A percentile compares a stretch with the other conserved stretches of the same genome.
These are phyloP conservation scores for Sus scrofa DNA, from an alignment of 2,113 vertebrate genomes.

Conservation along the genomic window T2T-Sscrofa CM000817.6:152521501-152522000, in stretches of 20 bases:
- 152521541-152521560: background rate
- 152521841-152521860: background rate
- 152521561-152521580: background rate
- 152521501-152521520: background rate
- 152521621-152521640: constrained; percentile 24
- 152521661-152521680: background rate
- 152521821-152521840: background rate
- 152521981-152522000: background rate
- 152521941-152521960: background rate
- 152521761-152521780: background rate
- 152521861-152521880: background rate
- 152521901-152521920: background rate
- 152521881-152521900: background rate
- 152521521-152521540: background rate
- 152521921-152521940: background rate
- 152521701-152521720: background rate
- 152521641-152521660: background rate
- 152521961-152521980: background rate
- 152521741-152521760: background rate
- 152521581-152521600: background rate
- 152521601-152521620: constrained; percentile 6
- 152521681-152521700: background rate
- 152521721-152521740: background rate
- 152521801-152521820: background rate
- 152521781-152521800: background rate